phyloP scores from a whole-genome alignment of 2,888 invertebrate species.

The Tuta absoluta region DNA sequence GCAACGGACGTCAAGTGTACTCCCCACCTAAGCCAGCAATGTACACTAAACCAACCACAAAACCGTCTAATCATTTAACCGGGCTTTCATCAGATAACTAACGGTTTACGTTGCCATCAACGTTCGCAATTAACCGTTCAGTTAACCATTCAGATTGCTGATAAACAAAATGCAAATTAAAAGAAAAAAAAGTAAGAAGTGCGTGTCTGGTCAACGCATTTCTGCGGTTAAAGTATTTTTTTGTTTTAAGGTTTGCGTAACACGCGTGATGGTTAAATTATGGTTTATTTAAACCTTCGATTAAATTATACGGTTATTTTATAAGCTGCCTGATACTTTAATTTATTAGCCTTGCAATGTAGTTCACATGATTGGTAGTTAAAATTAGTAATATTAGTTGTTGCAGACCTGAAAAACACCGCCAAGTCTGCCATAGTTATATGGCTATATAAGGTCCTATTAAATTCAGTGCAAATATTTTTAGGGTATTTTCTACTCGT shows the following conservation, averaged over 20 bases:
- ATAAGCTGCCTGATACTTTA: not conserved
- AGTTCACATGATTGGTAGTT: not conserved
- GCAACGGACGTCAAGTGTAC: too few species aligned
- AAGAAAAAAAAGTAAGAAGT: constrained; percentile 22
- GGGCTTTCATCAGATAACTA: constrained; percentile 28
- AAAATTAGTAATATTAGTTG: not conserved
- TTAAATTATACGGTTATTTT: not conserved
- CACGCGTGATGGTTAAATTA: not conserved
- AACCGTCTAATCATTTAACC: not conserved
- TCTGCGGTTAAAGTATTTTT: constrained; percentile 2
- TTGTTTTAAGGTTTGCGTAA: constrained; percentile 7
- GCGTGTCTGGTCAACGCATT: constrained; percentile 19
- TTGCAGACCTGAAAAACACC: not conserved
- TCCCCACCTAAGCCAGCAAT: not conserved
- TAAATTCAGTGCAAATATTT: too few species aligned
- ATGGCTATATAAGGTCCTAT: too few species aligned
- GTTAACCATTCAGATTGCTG: constrained; percentile 23
- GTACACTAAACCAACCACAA: not conserved
- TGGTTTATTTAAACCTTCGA: constrained; percentile 5
- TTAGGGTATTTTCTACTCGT: too few species aligned
- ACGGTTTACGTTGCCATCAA: constrained; percentile 27
- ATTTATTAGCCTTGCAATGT: not conserved
- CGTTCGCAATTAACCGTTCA: constrained; percentile 29
- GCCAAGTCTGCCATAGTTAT: too few species aligned
- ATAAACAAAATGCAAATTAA: constrained; percentile 33